Conservation (phyloP, 2,888 invertebrate species). For the Nematopogon swammerdamellus region DNA sequence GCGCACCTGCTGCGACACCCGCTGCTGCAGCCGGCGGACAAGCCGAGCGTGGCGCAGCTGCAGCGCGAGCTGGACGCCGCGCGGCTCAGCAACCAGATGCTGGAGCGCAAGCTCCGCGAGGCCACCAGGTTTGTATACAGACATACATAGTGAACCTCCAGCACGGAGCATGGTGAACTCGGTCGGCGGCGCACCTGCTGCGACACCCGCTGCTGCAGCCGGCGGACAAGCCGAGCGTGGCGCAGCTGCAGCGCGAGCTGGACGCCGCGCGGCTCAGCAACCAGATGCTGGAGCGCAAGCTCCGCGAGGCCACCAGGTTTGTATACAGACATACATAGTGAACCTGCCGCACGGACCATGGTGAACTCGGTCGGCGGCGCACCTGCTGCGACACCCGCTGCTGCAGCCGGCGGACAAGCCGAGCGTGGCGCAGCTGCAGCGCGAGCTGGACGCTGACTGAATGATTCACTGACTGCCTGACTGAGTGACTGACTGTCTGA, state of each 20-base stretch:
- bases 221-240: slow-evolving; percentile 71
- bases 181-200: slow-evolving; percentile 67
- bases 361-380: slow-evolving; percentile 72
- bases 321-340: too few species aligned
- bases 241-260: slow-evolving; percentile 75
- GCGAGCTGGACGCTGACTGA: slow-evolving; percentile 79
- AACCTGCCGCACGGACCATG: slow-evolving; percentile 65
- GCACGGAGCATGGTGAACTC: slow-evolving; percentile 78
- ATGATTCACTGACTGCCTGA: too few species aligned
- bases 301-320: slow-evolving; percentile 64
- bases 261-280: slow-evolving; percentile 79
- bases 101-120: slow-evolving; percentile 69
- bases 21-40: slow-evolving; percentile 67
- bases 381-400: slow-evolving; percentile 68
- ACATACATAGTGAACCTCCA: too few species aligned
- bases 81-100: slow-evolving; percentile 74
- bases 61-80: slow-evolving; percentile 77
- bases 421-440: slow-evolving; percentile 71
- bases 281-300: slow-evolving; percentile 68
- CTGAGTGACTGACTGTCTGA: too few species aligned
- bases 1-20: slow-evolving; percentile 68
- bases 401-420: slow-evolving; percentile 73
- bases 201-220: slow-evolving; percentile 72
- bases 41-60: slow-evolving; percentile 76
- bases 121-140: slow-evolving; percentile 53